A percentile compares a stretch with the other conserved stretches of the same genome.
Conservation (phyloP, 2,888 invertebrate genomes). For the Mantis religiosa region DNA sequence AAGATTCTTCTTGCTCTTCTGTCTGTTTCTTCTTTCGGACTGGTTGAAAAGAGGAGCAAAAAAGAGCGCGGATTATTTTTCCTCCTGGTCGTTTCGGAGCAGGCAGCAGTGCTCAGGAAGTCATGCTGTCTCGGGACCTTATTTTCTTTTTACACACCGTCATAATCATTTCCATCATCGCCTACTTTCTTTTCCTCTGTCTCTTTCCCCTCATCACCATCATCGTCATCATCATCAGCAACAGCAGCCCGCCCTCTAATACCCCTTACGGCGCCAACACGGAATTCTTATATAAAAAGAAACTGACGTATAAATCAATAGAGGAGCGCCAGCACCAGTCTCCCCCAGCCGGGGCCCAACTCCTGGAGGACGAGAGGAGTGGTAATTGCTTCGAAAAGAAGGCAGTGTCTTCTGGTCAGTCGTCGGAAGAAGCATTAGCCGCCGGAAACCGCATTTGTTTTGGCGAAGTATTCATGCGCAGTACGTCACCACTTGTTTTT, state of each 20-base stretch:
- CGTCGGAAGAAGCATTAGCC: not conserved
- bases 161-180: constrained; percentile 16
- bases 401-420: not conserved
- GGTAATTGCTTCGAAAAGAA: not conserved
- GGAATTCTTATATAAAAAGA: constrained; percentile 20
- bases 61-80: not conserved
- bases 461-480: too few relatives aligned
- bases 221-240: constrained; percentile 6
- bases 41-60: not conserved
- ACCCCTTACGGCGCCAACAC: constrained; percentile 18
- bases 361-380: not conserved
- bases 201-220: constrained; percentile 11
- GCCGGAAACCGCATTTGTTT: too few relatives aligned
- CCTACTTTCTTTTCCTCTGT: not conserved
- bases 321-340: constrained; percentile 9
- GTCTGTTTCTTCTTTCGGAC: not conserved
- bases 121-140: constrained; percentile 7
- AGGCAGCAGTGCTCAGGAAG: not conserved
- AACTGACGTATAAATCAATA: constrained; percentile 30
- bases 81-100: not conserved
- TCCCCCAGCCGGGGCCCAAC: not conserved
- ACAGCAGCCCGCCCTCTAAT: constrained; percentile 12
- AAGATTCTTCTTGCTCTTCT: not conserved
- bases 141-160: constrained; percentile 16
- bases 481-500: too few relatives aligned